Conservation (phyloP, 2,797 vertebrate species). For the Labeo calbasu region DNA sequence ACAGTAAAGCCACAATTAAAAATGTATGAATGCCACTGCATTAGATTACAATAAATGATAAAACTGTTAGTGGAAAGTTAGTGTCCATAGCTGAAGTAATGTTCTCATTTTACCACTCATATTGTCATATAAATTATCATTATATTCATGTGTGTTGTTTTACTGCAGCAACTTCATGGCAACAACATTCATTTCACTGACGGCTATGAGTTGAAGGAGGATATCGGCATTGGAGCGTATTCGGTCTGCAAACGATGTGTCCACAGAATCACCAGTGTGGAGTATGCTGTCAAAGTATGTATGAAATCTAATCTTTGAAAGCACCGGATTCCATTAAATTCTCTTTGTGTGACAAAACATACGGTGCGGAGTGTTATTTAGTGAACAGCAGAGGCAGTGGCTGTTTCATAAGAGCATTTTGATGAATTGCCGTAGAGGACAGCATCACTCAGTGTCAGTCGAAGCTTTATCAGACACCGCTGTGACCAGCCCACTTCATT, state of each 20-base stretch:
- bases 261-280: conserved; percentile 89
- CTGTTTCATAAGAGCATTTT: conserved; percentile 3
- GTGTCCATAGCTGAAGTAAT: background rate
- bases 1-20: background rate
- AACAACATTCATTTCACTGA: conserved; percentile 89
- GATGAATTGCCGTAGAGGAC: background rate
- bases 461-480: background rate
- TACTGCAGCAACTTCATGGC: conserved; percentile 86
- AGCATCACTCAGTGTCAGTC: conserved; percentile 9
- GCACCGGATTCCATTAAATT: background rate
- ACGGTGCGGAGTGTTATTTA: background rate
- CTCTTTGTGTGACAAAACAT: conserved; percentile 3
- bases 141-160: background rate
- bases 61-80: background rate
- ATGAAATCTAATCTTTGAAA: background rate
- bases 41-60: background rate
- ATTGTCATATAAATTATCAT: background rate
- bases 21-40: background rate
- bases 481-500: conserved; percentile 48
- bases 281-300: conserved; percentile 93
- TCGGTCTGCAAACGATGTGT: conserved; percentile 89
- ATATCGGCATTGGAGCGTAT: conserved; percentile 85
- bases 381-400: background rate
- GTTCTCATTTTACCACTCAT: background rate
- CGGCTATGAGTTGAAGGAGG: conserved; percentile 92